Percentiles rank a stretch among this genome's conserved stretches.
phyloP scores from a whole-genome alignment of 2,113 vertebrate genomes.

The Cynocephalus volans region DNA sequence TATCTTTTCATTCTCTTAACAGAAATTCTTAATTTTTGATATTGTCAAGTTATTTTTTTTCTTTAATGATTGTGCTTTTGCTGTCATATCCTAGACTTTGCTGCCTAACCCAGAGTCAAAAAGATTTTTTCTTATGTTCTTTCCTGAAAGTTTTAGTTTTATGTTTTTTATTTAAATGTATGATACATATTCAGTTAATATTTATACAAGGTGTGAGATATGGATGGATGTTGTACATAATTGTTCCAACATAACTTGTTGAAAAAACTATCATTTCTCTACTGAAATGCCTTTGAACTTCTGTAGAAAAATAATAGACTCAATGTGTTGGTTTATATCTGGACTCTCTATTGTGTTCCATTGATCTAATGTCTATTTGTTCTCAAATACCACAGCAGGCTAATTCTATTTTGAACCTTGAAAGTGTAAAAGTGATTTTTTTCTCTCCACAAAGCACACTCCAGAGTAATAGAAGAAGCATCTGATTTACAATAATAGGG shows the following conservation, averaged over 20 bases:
- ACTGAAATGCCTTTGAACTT: background rate
- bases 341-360: background rate
- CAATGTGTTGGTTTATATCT: background rate
- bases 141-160: background rate
- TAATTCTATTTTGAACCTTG: constrained; percentile 7
- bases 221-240: background rate
- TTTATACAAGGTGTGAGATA: background rate
- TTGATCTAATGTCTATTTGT: background rate
- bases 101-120: background rate
- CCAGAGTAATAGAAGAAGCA: too few relatives aligned
- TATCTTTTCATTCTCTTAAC: background rate
- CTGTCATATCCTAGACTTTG: background rate
- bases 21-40: background rate
- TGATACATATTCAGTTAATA: constrained; percentile 27
- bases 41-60: background rate
- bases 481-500: too few relatives aligned
- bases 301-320: background rate
- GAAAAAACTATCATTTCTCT: background rate
- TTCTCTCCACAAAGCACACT: too few relatives aligned
- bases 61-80: background rate
- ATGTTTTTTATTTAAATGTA: background rate
- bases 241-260: background rate
- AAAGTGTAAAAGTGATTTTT: constrained; percentile 34
- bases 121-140: background rate
- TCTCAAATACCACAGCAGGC: background rate